Evolutionary conservation across 2,888 invertebrate genomes (phyloP).

Genomic region (Pammene fasciana): DNA sequence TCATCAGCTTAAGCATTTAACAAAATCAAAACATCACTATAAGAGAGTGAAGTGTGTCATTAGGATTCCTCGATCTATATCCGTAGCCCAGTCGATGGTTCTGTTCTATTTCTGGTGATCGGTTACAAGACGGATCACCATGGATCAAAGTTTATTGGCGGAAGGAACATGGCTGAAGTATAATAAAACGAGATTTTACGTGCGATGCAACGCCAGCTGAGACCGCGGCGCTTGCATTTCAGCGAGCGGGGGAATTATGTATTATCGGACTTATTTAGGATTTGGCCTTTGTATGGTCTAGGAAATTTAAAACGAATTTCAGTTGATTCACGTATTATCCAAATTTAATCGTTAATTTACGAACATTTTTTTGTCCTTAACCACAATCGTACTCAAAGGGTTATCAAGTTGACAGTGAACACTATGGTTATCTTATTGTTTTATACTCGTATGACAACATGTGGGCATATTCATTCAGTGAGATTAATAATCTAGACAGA

Average conservation of each 20-base stretch:
- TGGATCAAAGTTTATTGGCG: conserved; percentile 67
- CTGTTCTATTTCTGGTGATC: conserved; percentile 52
- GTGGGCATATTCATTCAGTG: too few relatives aligned
- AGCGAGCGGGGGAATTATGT: neutral
- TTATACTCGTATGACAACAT: too few relatives aligned
- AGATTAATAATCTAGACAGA: too few relatives aligned
- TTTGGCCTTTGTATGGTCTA: neutral
- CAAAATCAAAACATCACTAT: conserved; percentile 42
- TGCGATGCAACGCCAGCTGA: conserved; percentile 14
- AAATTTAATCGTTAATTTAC: too few relatives aligned
- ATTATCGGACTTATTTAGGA: neutral
- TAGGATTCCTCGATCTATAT: conserved; percentile 72
- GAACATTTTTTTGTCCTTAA: too few relatives aligned
- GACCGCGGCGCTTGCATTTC: conserved; percentile 1
- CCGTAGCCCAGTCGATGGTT: conserved; percentile 50
- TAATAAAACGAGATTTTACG: conserved; percentile 33
- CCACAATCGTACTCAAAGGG: too few relatives aligned
- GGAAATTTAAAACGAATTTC: neutral
- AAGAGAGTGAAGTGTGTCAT: conserved; percentile 72
- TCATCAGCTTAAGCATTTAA: neutral
- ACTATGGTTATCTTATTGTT: too few relatives aligned
- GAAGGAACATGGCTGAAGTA: conserved; percentile 45
- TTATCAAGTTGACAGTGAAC: too few relatives aligned
- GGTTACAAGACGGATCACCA: conserved; percentile 62
- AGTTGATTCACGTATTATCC: too few relatives aligned